Evolutionary conservation across 2,888 invertebrate species (phyloP).

Genomic region (Panzeria rudis): DNA sequence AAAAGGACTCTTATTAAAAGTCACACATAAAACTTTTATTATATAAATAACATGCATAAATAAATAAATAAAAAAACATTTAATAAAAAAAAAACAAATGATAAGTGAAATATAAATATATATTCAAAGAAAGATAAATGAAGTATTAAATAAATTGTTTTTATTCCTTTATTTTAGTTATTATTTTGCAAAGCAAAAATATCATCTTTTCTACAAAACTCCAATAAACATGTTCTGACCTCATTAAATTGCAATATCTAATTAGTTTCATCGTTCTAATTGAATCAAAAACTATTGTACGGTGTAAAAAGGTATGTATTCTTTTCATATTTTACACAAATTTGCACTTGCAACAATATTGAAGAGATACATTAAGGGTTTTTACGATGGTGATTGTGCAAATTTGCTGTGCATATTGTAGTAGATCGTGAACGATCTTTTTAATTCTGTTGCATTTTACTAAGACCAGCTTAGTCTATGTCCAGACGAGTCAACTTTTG

Average conservation of each 20-base stretch:
- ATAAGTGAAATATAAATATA: conserved; percentile 37
- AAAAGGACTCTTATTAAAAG: conserved; percentile 56
- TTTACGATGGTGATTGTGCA: too few species aligned
- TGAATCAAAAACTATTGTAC: neutral
- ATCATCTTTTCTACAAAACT: conserved; percentile 27
- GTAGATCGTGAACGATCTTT: too few species aligned
- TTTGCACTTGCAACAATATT: too few species aligned
- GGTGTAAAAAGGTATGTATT: conserved; percentile 21
- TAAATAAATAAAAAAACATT: conserved; percentile 4
- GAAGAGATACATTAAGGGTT: too few species aligned
- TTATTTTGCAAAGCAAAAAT: conserved; percentile 10
- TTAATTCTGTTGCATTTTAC: too few species aligned
- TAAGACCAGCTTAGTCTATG: too few species aligned
- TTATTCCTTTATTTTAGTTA: conserved; percentile 10
- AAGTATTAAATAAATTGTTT: conserved; percentile 41
- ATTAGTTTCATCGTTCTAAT: neutral
- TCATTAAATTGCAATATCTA: conserved; percentile 21
- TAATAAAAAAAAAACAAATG: conserved; percentile 33
- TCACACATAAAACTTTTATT: conserved; percentile 57
- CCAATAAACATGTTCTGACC: conserved; percentile 48
- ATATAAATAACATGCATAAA: conserved; percentile 36
- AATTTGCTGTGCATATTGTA: too few species aligned
- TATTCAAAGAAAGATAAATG: conserved; percentile 48
- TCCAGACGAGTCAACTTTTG: too few species aligned
- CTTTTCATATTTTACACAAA: neutral